Evolutionary conservation across 2,888 invertebrate species (phyloP).

Genomic region (Apamea monoglypha): DNA sequence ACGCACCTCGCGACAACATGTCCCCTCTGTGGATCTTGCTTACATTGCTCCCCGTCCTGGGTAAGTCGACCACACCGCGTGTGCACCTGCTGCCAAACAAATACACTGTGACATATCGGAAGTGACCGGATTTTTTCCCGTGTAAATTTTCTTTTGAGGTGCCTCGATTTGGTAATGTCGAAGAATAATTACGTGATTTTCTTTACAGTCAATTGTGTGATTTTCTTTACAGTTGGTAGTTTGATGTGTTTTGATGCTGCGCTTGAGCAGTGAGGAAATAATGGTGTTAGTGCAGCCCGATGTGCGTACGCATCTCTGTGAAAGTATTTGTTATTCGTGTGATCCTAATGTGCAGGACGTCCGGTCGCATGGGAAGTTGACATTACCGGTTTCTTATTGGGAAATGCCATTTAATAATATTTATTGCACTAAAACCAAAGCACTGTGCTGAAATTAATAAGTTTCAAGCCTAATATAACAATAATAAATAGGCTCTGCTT

Average conservation of each 20-base stretch:
- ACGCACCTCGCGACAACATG: constrained; percentile 87
- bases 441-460: not conserved
- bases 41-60: constrained; percentile 87
- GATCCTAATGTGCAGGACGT: constrained; percentile 73
- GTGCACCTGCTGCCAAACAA: constrained; percentile 64
- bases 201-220: constrained; percentile 45
- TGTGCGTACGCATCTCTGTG: constrained; percentile 72
- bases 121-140: constrained; percentile 68
- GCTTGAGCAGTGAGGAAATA: constrained; percentile 70
- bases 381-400: constrained; percentile 7
- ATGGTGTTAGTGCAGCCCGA: constrained; percentile 71
- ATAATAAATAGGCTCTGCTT: not conserved
- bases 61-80: constrained; percentile 79
- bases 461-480: not conserved
- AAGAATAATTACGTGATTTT: constrained; percentile 51
- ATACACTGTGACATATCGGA: constrained; percentile 70
- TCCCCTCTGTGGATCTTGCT: constrained; percentile 88
- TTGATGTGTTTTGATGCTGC: constrained; percentile 57
- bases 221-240: constrained; percentile 32
- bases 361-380: constrained; percentile 78
- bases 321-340: constrained; percentile 71
- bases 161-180: constrained; percentile 46
- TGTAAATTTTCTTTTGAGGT: constrained; percentile 60
- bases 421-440: not conserved
- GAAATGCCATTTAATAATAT: constrained; percentile 5